Evolutionary conservation across 30 jellyfish, hydroid and myxozoan genomes (phyloP), one percentile per base, ranked within the genome.

Genomic region (Morbakka virulenta): DNA sequence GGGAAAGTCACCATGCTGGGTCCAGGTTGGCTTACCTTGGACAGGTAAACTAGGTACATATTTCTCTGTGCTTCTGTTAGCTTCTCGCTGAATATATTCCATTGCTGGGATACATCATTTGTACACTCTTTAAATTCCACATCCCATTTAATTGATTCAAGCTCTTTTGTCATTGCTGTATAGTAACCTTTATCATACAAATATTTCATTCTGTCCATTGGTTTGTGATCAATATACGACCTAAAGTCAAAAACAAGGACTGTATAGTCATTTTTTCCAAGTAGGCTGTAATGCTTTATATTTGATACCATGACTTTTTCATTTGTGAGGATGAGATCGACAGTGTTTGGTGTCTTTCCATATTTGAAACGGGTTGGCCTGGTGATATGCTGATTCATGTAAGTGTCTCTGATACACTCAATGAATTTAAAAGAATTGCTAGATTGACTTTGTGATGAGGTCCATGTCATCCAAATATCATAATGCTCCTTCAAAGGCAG

Each of bases 271-370:
- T 67, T 68, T 68, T 68, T 33, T 53, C 80, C 0, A 68, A 68
- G 77, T 0, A 6, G 77, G 57, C 62, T 57, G 0, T 68, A 32
- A n/a, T 68, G 80, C 1, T 33, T 67, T 34, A 68, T 67, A 68
- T 34, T 68, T 68, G 34, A 64, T 32, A 68, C 41, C 80, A 68
- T 33, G 70, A 67, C 0, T 68, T 68, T 67, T 30, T 68, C 80
- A 68, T 1, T 68, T 0, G 80, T 68, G 41, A 68, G 41, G 34
- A 32, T 67, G 41, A 68, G 80, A 68, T 68, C 80, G 22, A 68
- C 67, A 34, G 41, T 34, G 80, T 68, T 68, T 68, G 70, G 67
- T 68, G 80, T 32, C 80, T 68, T 64, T 28, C 41, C 80, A 68
- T 64, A 64, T 68, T 67, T 68, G 80, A 32, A 34, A 67, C 41